Evolutionary conservation across 1,140 invertebrate species (phyloP), one percentile per base, ranked within the genome.

Genomic region (Halotydeus destructor): DNA sequence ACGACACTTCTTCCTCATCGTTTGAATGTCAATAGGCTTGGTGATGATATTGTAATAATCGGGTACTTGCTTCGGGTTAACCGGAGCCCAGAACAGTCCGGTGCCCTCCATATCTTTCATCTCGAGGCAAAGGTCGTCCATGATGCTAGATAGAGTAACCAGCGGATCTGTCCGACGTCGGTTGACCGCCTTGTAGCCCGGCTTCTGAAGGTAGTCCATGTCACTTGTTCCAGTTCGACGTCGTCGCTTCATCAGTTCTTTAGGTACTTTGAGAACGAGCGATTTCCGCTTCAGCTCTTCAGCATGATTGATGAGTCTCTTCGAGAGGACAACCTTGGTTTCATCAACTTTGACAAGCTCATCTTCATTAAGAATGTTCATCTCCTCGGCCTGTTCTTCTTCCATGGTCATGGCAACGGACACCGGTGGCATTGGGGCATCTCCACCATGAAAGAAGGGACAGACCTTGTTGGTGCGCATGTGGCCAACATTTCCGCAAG

Each of bases 401-500:
- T 81, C 76, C 52, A 81, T 76, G 0, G 71, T 76, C 62, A 80
- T 69, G 0, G 76, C 72, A 1, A 78, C 74, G 54, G 70, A 76
- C n/a, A 75, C 65, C 1, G 75, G 66, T n/a, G 69, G 63, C 0
- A 69, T 57, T 27, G 60, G 64, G 19, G 44, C 51, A 49, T 61
- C 70, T 44, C 62, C 63, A 19, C 48, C 43, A 26, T 82, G 78
- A 58, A 93, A 96, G 30, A 88, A 59, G 0, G 89, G 89, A 62
- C 91, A 96, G 1, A 86, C 80, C 58, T 91, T 91, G 59, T 97
- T 97, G 1, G 91, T 97, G 35, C 86, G 62, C 76, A 78, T 78
- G 53, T 78, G 76, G 31, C 76, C 75, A 32, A 70, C 66, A 55
- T 50, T 53, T 3, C 89, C 89, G 64, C 93, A 98, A 12, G 91